Base-by-base conservation (phyloP, 1,140 invertebrate species). In the Panagrolaimus sp. region DNA sequence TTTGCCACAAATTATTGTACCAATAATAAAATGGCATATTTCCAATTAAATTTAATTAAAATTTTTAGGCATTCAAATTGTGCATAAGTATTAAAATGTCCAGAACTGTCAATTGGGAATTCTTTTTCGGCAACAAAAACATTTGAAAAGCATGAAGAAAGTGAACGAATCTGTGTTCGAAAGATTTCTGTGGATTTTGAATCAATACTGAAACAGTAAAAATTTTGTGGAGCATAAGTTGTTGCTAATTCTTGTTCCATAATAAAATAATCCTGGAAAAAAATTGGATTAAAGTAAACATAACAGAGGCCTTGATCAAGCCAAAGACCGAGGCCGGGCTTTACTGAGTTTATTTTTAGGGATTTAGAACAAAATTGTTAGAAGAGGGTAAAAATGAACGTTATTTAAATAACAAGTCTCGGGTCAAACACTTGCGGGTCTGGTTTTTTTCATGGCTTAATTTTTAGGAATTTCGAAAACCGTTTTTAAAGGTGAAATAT, bases 121-220 rank as follows among this genome's bases (percentile, higher is more conserved):
- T 79, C 44, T 10, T 74, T 63, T 7, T 43, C 38, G 3, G 58
- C 65, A 14, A 80, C 48, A 10, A 72, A 17, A n/a, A 80, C 71
- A 48, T 77, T 77, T 26, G 75, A 65, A 62, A 77, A 80, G 63
- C 76, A 77, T 21, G 10, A 52, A 4, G 77, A 65, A 24, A 77
- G 48, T 26, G 78, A 7, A 14, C 75, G 8, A 12, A 77, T 77
- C 45, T 58, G 52, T 9, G 10, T 45, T n/a, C 58, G 69, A 46
- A 81, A 76, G 14, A 38, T 62, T 9, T 0, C 6, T 43, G 64
- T 46, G 12, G 71, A 21, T 62, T 80, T 80, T 21, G 45, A n/a
- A 65, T 81, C 78, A 38, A 80, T 72, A 17, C 67, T 66, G 63
- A 67, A 77, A 46, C 76, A 77, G 58, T 81, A 77, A 15, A 26